A percentile compares a stretch with the other conserved stretches of the same genome.
phyloP scores from a whole-genome alignment of 2,888 invertebrate species.

The Cephus pygmeus region DNA sequence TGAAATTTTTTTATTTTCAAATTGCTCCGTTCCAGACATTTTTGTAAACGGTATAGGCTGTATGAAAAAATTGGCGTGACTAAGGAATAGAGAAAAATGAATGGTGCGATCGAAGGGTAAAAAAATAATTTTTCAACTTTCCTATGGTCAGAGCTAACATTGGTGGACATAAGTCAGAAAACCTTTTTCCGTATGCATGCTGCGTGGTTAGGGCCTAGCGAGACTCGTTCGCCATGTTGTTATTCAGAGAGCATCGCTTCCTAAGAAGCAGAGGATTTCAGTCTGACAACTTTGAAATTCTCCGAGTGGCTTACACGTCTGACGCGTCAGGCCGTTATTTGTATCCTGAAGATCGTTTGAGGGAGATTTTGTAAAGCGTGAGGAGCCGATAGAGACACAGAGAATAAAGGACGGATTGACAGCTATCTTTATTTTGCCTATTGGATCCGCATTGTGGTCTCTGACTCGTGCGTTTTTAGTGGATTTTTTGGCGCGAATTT shows the following conservation, averaged over 20 bases:
- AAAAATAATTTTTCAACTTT: not conserved
- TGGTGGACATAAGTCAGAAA: slow-evolving; percentile 15
- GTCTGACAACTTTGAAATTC: slow-evolving; percentile 53
- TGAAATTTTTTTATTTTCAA: not conserved
- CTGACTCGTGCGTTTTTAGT: not conserved
- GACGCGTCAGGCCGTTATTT: slow-evolving; percentile 16
- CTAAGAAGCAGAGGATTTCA: slow-evolving; percentile 51
- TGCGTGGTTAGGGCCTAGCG: slow-evolving; percentile 41
- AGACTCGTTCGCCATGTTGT: slow-evolving; percentile 41
- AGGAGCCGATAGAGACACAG: not conserved
- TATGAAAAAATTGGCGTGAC: no score
- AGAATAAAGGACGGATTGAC: not conserved
- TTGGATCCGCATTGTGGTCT: not conserved
- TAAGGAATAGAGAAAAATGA: not conserved
- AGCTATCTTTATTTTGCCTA: not conserved
- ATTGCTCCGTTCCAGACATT: not conserved
- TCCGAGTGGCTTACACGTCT: slow-evolving; percentile 34
- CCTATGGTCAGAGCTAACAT: not conserved
- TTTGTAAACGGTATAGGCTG: not conserved
- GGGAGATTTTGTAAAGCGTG: slow-evolving; percentile 14
- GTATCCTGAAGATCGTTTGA: slow-evolving; percentile 16
- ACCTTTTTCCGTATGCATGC: slow-evolving; percentile 50
- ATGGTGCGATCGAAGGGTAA: not conserved
- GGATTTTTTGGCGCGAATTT: not conserved
- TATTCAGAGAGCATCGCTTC: slow-evolving; percentile 57